These are phyloP conservation scores for Leptinotarsa peninsularis DNA, from an alignment of 2,888 invertebrate species.

Conservation along the genomic window DNA sequence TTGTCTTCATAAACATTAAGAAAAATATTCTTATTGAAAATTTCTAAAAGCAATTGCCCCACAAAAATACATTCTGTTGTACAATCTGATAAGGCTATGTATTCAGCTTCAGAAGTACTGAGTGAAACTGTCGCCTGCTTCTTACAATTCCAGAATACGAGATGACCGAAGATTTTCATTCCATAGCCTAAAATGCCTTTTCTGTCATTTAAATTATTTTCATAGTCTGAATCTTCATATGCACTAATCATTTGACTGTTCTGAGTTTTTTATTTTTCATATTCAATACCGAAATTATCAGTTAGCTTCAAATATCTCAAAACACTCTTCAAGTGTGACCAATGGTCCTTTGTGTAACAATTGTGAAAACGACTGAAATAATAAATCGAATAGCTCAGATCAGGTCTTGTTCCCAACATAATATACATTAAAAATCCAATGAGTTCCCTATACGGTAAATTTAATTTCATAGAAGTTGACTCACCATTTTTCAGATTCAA, in stretches of 20 bases:
- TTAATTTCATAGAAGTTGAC: not conserved
- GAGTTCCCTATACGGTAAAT: not conserved
- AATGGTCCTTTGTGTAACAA: not conserved
- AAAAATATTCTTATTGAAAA: constrained; percentile 27
- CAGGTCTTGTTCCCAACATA: not conserved
- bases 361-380: constrained; percentile 19
- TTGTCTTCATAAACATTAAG: too few relatives aligned
- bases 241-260: constrained; percentile 10
- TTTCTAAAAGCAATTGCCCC: constrained; percentile 38
- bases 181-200: constrained; percentile 28
- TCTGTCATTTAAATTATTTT: constrained; percentile 26
- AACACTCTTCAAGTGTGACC: constrained; percentile 35
- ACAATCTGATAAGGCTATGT: constrained; percentile 42
- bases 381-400: not conserved
- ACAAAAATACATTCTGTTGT: constrained; percentile 43
- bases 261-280: constrained; percentile 11
- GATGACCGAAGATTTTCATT: constrained; percentile 39
- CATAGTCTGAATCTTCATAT: constrained; percentile 46
- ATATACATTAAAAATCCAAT: not conserved
- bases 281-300: constrained; percentile 16
- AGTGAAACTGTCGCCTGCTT: constrained; percentile 44
- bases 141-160: constrained; percentile 43
- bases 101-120: constrained; percentile 46
- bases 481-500: constrained; percentile 6
- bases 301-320: constrained; percentile 10